phyloP scores from a whole-genome alignment of 2,888 invertebrate species.

The Euplexia lucipara region DNA sequence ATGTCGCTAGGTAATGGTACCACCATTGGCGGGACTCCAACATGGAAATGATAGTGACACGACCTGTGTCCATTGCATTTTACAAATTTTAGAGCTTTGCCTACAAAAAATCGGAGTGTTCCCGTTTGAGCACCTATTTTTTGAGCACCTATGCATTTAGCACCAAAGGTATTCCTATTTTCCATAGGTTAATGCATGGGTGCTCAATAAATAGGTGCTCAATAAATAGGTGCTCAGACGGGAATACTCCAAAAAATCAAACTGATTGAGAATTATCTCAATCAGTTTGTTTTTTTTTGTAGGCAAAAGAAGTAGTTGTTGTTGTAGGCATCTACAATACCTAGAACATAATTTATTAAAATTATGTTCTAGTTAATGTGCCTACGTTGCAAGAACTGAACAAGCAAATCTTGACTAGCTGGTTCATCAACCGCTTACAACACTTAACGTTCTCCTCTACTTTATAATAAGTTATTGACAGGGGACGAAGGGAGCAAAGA shows the following conservation, averaged over 20 bases:
- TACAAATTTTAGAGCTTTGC: constrained; percentile 41
- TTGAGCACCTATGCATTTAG: no score
- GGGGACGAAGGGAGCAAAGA: neutral
- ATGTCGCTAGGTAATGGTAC: constrained; percentile 46
- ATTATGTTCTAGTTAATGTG: constrained; percentile 38
- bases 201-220: no score
- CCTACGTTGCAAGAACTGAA: constrained; percentile 27
- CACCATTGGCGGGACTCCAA: constrained; percentile 63
- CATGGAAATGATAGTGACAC: constrained; percentile 57
- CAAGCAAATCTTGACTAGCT: constrained; percentile 15
- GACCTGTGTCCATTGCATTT: constrained; percentile 62
- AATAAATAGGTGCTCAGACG: no score
- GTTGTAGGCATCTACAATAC: no score
- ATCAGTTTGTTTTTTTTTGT: no score
- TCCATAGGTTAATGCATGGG: no score
- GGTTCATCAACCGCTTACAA: constrained; percentile 41
- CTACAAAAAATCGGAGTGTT: constrained; percentile 22
- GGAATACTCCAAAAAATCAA: constrained; percentile 9
- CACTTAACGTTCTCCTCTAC: constrained; percentile 6
- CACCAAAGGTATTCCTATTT: no score
- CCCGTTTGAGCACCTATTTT: no score
- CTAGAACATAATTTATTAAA: no score
- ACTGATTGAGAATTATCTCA: constrained; percentile 23
- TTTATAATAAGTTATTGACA: constrained; percentile 2
- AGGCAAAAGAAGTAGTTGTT: no score